Evolutionary conservation across 2,113 vertebrate genomes (phyloP), one percentile per base, ranked within the genome.

Genomic region (Eudyptes chrysolophus): DNA sequence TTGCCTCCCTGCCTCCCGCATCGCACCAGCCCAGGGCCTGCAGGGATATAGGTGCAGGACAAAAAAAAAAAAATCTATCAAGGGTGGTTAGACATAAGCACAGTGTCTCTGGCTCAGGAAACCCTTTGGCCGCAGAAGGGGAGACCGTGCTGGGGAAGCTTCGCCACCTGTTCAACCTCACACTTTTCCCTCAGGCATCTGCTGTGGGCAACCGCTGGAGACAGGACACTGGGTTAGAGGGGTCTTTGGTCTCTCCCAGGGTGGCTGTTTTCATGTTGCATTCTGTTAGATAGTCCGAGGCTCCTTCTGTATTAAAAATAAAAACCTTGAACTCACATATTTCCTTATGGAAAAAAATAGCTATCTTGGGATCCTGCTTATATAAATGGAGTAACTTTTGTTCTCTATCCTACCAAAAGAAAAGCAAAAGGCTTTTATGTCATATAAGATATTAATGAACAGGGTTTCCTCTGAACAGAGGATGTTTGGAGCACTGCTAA

Each of bases 361-460:
- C 84, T 95, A 62, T 92, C 95, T 96, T 92, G 55, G 75, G 94
- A 87, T 90, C 84, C 64, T 93, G 81, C 78, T 80, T 93, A 52
- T 93, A 17, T 85, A 94, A 96, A 84, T 80, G 62, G 49, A 94
- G 74, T 49, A 70, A 93, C 38, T 94, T 95, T 80, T 96, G 70
- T 86, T 96, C 62, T 62, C 84, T 34, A 44, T 49, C 57, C 34
- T 32, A 89, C 62, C 77, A 52, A 30, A 87, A 92, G 84, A 94
- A 85, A 95, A 97, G 62, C 54, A 93, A 87, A 96, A 87, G 42
- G 25, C 69, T 95, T 95, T 92, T 80, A 71, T 97, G 71, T 87
- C 58, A 1, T 80, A 18, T 62, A 83, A 74, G 51, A 62, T 78
- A 52, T 48, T 92, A 96, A 95, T 71, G 93, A 86, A 80, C 44